Evolutionary conservation across 2,113 vertebrate species (phyloP).

Genomic region (Lipotes vexillifer): DNA sequence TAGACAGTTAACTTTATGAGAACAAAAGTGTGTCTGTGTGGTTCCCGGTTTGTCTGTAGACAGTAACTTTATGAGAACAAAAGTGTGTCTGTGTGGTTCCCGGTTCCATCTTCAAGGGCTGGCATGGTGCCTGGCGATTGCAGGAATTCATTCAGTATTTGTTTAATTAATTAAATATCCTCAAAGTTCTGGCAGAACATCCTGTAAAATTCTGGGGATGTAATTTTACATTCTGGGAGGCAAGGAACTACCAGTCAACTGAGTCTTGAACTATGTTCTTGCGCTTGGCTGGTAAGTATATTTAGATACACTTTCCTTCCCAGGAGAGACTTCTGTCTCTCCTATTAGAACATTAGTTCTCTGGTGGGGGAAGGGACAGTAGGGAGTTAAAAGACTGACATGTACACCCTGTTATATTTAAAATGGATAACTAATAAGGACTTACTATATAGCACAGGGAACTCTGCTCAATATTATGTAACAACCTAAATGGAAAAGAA

Average conservation of each 20-base stretch:
- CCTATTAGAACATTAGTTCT: background rate
- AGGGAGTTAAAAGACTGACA: background rate
- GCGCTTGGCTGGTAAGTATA: no score
- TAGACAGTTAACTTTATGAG: background rate
- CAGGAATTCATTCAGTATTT: background rate
- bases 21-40: rapidly evolving
- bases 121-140: background rate
- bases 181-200: background rate
- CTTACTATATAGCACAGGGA: background rate
- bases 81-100: rapidly evolving
- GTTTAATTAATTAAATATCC: background rate
- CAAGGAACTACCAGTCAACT: background rate
- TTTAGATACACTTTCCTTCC: background rate
- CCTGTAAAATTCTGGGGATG: background rate
- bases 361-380: background rate
- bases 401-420: background rate
- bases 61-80: background rate
- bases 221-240: background rate
- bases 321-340: background rate
- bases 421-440: background rate
- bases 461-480: background rate
- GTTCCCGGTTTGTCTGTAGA: background rate
- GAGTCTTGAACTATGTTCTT: background rate
- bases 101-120: background rate
- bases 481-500: background rate